A percentile compares a stretch with the other conserved stretches of the same genome.
Conservation (phyloP, 1,140 invertebrate species). For the Micrasema minimum region DNA sequence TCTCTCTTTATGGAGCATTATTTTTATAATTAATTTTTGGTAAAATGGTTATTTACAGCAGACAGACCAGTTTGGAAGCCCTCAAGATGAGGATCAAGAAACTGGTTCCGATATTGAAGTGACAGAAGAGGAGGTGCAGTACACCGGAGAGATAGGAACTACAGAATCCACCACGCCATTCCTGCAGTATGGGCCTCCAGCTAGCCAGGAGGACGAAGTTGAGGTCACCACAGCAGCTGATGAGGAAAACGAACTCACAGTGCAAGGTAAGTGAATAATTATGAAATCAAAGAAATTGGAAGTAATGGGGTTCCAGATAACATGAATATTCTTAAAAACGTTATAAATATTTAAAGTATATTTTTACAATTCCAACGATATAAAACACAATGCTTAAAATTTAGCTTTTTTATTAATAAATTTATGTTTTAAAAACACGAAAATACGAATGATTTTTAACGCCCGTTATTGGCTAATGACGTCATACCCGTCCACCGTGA, state of each 20-base stretch:
- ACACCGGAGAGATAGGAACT: slow-evolving; percentile 48
- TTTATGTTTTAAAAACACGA: no score
- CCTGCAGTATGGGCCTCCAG: slow-evolving; percentile 45
- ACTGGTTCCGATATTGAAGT: slow-evolving; percentile 45
- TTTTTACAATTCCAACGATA: no score
- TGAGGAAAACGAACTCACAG: slow-evolving; percentile 4
- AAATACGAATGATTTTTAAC: no score
- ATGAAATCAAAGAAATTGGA: not conserved
- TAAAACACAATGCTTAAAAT: no score
- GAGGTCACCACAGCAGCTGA: not conserved
- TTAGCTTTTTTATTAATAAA: no score
- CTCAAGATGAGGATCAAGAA: slow-evolving; percentile 13
- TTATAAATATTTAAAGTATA: no score
- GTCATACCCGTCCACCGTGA: no score
- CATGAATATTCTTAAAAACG: not conserved
- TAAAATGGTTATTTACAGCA: not conserved
- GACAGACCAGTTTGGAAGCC: not conserved
- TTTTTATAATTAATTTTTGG: no score
- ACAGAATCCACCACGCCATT: slow-evolving; percentile 46
- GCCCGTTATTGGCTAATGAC: no score
- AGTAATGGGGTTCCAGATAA: not conserved
- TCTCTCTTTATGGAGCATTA: no score
- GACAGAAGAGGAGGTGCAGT: slow-evolving; percentile 50
- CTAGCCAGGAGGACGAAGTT: slow-evolving; percentile 37
- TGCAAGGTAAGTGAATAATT: no score